Evolutionary conservation across 2,888 invertebrate species (phyloP).

Genomic region (Eustalomyia histrio): DNA sequence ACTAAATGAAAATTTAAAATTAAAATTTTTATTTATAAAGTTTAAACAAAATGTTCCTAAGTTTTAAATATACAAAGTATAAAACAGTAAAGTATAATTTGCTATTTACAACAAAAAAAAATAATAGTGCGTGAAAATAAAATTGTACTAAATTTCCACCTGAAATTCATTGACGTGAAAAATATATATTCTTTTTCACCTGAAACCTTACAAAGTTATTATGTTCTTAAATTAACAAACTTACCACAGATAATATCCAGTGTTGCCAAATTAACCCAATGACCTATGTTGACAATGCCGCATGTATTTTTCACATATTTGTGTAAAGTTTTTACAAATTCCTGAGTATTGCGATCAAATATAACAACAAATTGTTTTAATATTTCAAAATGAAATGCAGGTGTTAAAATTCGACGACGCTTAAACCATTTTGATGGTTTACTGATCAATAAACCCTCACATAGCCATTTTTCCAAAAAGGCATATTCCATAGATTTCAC

Average conservation of each 20-base stretch:
- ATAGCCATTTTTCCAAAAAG: constrained; percentile 69
- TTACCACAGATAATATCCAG: constrained; percentile 79
- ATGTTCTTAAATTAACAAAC: constrained; percentile 41
- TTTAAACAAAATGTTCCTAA: no score
- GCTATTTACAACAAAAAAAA: no score
- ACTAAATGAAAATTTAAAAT: no score
- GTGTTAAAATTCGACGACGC: constrained; percentile 85
- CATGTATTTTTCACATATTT: constrained; percentile 81
- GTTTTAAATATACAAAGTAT: no score
- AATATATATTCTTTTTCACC: no score
- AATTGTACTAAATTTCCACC: no score
- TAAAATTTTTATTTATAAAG: no score
- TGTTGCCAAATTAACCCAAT: constrained; percentile 78
- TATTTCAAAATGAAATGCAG: constrained; percentile 88
- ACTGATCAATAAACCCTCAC: constrained; percentile 71
- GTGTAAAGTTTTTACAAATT: constrained; percentile 79
- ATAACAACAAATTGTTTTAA: constrained; percentile 85
- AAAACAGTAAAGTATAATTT: no score
- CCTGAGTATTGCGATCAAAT: constrained; percentile 83
- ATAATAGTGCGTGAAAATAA: no score
- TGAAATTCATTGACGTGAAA: no score
- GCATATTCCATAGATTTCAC: constrained; percentile 68
- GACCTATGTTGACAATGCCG: constrained; percentile 80
- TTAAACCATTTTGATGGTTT: constrained; percentile 82
- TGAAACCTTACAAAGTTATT: no score